phyloP scores from a whole-genome alignment of 2,888 invertebrate species.

The Oxycera nigricornis region DNA sequence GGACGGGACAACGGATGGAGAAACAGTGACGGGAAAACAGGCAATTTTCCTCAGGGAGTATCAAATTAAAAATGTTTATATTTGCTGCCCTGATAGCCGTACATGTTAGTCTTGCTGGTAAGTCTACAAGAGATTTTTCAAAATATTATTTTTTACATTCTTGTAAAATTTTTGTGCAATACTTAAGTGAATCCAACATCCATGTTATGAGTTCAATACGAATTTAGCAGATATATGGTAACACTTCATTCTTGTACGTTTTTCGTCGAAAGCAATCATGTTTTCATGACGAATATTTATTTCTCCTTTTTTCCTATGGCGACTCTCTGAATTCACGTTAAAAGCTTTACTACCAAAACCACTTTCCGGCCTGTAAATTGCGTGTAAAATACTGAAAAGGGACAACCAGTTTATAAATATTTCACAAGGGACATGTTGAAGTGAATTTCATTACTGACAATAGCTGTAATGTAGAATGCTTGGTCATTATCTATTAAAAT shows the following conservation, averaged over 20 bases:
- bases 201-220: no score
- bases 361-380: not conserved
- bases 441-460: not conserved
- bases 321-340: no score
- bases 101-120: conserved; percentile 62
- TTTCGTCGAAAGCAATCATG: not conserved
- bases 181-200: no score
- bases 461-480: not conserved
- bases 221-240: no score
- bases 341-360: no score
- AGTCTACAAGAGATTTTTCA: conserved; percentile 50
- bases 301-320: no score
- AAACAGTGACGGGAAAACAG: conserved; percentile 7
- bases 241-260: not conserved
- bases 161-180: no score
- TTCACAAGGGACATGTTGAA: not conserved
- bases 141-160: no score
- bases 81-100: conserved; percentile 59
- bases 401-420: not conserved
- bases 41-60: conserved; percentile 41
- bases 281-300: conserved; percentile 8
- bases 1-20: conserved; percentile 10
- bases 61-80: conserved; percentile 57
- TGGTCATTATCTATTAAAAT: not conserved
- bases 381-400: not conserved